Conservation (phyloP, 2,888 invertebrate genomes). For the Hoplodrina ambigua region DNA sequence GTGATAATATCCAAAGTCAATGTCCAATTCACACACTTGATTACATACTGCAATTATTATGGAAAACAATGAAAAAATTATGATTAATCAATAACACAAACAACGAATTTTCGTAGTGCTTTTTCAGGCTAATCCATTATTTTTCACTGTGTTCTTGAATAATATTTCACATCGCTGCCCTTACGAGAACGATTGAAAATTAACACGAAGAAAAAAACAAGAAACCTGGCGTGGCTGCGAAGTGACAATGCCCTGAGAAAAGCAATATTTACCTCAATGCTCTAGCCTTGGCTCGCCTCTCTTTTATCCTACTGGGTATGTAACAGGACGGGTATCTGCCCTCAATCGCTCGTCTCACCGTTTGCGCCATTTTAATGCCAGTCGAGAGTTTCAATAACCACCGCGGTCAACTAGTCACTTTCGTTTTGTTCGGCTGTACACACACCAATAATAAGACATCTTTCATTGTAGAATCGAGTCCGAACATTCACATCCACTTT, state of each 20-base stretch:
- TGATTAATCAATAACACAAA: conserved; percentile 24
- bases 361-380: conserved; percentile 92
- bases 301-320: conserved; percentile 92
- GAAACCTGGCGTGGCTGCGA: conserved; percentile 31
- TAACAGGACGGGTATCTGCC: conserved; percentile 95
- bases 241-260: conserved; percentile 45
- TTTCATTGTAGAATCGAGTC: conserved; percentile 78
- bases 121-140: conserved; percentile 6
- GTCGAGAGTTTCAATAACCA: conserved; percentile 73
- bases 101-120: conserved; percentile 1
- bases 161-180: conserved; percentile 9
- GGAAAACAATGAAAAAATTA: conserved; percentile 27
- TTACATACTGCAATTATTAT: conserved; percentile 26
- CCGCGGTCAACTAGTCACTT: conserved; percentile 86
- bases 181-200: conserved; percentile 31
- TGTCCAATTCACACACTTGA: conserved; percentile 20
- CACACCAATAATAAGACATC: conserved; percentile 85
- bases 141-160: background rate
- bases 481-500: conserved; percentile 64
- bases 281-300: conserved; percentile 92
- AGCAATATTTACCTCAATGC: conserved; percentile 85
- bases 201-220: conserved; percentile 19
- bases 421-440: conserved; percentile 89
- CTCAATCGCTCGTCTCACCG: conserved; percentile 92
- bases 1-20: background rate